phyloP scores from a whole-genome alignment of 2,888 invertebrate species.

The Orthosia gothica region DNA sequence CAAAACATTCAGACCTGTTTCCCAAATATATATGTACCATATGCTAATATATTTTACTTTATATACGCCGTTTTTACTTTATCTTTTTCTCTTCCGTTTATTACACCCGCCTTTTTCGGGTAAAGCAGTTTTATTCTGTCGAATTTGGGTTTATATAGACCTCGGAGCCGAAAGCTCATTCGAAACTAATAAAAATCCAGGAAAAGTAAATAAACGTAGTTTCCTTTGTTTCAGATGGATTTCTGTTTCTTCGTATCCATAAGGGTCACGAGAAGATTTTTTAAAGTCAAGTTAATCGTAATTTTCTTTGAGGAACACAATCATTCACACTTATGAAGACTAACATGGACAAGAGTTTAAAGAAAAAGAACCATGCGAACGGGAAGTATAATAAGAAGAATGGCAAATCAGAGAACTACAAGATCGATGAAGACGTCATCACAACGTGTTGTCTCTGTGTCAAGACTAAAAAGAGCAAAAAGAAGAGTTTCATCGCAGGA shows the following conservation, averaged over 20 bases:
- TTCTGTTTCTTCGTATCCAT: slow-evolving; percentile 55
- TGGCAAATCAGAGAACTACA: slow-evolving; percentile 83
- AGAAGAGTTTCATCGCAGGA: slow-evolving; percentile 92
- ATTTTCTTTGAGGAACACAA: slow-evolving; percentile 44
- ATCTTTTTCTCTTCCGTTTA: slow-evolving; percentile 72
- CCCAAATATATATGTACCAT: slow-evolving; percentile 46
- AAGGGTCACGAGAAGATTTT: slow-evolving; percentile 45
- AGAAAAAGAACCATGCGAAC: slow-evolving; percentile 87
- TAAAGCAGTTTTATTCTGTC: slow-evolving; percentile 78
- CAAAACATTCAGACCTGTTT: slow-evolving; percentile 30
- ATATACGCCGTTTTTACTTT: slow-evolving; percentile 69
- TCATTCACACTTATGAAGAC: slow-evolving; percentile 61
- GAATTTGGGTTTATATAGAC: slow-evolving; percentile 74
- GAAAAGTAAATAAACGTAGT: slow-evolving; percentile 54
- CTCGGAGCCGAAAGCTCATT: slow-evolving; percentile 66
- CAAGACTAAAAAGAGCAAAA: slow-evolving; percentile 88
- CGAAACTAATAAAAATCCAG: slow-evolving; percentile 59
- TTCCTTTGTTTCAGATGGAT: slow-evolving; percentile 75
- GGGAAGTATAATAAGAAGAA: slow-evolving; percentile 89
- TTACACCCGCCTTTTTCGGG: slow-evolving; percentile 80
- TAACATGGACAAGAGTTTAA: slow-evolving; percentile 87
- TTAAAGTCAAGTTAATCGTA: slow-evolving; percentile 53
- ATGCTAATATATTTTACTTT: slow-evolving; percentile 72
- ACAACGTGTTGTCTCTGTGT: slow-evolving; percentile 89
- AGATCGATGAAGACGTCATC: slow-evolving; percentile 83